Base-by-base conservation (phyloP, 2,113 vertebrate species). In the Syngnathus typhle region DNA sequence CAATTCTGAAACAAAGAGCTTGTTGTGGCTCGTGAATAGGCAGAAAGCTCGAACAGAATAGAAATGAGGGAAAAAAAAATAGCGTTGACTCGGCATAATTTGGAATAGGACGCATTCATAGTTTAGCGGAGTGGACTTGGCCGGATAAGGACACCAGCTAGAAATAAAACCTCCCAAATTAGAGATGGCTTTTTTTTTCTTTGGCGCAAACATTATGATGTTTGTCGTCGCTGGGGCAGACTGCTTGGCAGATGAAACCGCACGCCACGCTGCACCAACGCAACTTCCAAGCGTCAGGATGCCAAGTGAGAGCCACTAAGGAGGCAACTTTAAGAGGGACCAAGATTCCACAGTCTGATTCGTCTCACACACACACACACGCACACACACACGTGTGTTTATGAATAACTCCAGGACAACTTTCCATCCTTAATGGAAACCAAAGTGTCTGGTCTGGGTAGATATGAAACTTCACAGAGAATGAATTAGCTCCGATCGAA, bases 401-500 rank as follows among this genome's bases (percentile, higher is more conserved):
- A 32, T 32, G 27, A 32, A 32, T 32, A 32, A 32, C 27, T 32
- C 27, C 27, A 32, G 27, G 27, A 32, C 27, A 32, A 83, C 70
- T 82, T 81, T 84, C 83, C 80, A 37, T 47, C 46, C 54, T 23
- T 81, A 72, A 67, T 68, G 65, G 73, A 74, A 83, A 78, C 75
- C 67, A 76, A 65, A 81, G 74, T 77, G 76, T 43, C 41, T 63
- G 77, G 75, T 75, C 71, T 0, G 74, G 76, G 82, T 77, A 83
- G 83, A 75, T 83, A 78, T 74, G 74, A 74, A 55, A 46, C 70
- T 84, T 82, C 77, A 15, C 6, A 23, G 79, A 85, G 82, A 71
- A 84, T 83, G 84, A 80, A 87, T 89, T 85, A 86, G 69, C 65
- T 82, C 71, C 77, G 75, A 82, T 81, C 73, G 76, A 77, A 82